These are phyloP conservation scores for Chironex yamaguchii DNA, from an alignment of 30 jellyfish, hydroid and myxozoan species.

Conservation along the genomic window DNA sequence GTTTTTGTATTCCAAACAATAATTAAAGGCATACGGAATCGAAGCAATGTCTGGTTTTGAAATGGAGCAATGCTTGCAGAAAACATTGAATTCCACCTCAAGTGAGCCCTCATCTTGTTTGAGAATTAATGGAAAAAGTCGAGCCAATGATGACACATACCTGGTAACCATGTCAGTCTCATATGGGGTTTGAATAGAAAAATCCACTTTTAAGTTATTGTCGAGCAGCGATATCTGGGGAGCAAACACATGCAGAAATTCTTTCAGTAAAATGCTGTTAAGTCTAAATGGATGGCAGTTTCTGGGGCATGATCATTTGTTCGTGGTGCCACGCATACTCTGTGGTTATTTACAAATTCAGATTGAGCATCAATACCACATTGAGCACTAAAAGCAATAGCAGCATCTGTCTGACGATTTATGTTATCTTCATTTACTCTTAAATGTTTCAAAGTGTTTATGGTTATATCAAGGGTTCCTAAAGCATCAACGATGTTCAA, in stretches of 20 bases:
- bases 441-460: slow-evolving; percentile 24
- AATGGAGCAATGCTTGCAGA: neutral
- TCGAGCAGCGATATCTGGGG: slow-evolving; percentile 22
- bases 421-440: slow-evolving; percentile 16
- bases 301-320: slow-evolving; percentile 53
- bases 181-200: neutral
- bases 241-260: slow-evolving; percentile 9
- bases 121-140: slow-evolving; percentile 12
- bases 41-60: neutral
- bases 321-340: slow-evolving; percentile 52
- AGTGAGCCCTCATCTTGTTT: slow-evolving; percentile 24
- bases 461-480: slow-evolving; percentile 37
- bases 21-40: neutral
- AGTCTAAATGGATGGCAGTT: slow-evolving; percentile 14
- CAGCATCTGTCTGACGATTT: slow-evolving; percentile 54
- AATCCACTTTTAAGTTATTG: slow-evolving; percentile 15
- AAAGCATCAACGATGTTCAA: slow-evolving; percentile 40
- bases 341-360: slow-evolving; percentile 67
- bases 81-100: neutral
- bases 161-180: neutral
- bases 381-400: slow-evolving; percentile 39
- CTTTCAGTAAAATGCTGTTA: neutral
- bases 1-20: neutral
- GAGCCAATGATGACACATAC: slow-evolving; percentile 30
- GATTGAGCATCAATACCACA: slow-evolving; percentile 55